Conservation (phyloP, 2,888 invertebrate species). For the Macrosoma leucophasiata region DNA sequence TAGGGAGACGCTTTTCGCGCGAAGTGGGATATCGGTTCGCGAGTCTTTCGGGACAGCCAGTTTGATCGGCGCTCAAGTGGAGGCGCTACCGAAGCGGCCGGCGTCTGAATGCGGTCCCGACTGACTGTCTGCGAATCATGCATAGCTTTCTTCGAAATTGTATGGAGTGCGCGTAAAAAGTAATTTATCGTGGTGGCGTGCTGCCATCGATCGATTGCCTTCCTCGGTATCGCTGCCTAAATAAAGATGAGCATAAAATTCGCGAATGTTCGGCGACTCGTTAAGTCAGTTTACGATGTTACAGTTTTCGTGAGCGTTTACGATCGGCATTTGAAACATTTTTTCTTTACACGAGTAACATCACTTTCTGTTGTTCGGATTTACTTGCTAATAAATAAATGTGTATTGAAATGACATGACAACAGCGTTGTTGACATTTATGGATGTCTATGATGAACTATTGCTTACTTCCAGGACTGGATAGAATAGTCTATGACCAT, state of each 20-base stretch:
- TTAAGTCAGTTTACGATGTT: slow-evolving; percentile 24
- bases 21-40: slow-evolving; percentile 39
- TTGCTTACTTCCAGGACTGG: no score
- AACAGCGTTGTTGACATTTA: no score
- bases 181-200: slow-evolving; percentile 68
- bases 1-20: slow-evolving; percentile 59
- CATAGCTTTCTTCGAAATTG: slow-evolving; percentile 43
- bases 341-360: no score
- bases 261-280: slow-evolving; percentile 45
- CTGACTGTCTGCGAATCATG: slow-evolving; percentile 53
- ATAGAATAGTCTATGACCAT: no score
- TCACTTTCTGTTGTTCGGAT: no score
- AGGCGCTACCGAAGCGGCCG: slow-evolving; percentile 38
- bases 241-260: slow-evolving; percentile 61
- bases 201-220: slow-evolving; percentile 56
- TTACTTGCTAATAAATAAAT: no score
- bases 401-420: no score
- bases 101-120: slow-evolving; percentile 38
- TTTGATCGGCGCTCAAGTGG: slow-evolving; percentile 28
- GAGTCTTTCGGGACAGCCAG: slow-evolving; percentile 40
- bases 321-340: no score
- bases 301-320: slow-evolving; percentile 21
- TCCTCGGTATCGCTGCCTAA: slow-evolving; percentile 43
- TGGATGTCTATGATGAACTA: no score
- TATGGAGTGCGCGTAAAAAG: slow-evolving; percentile 58